Conservation (phyloP, 2,888 invertebrate species). For the Aelia acuminata region DNA sequence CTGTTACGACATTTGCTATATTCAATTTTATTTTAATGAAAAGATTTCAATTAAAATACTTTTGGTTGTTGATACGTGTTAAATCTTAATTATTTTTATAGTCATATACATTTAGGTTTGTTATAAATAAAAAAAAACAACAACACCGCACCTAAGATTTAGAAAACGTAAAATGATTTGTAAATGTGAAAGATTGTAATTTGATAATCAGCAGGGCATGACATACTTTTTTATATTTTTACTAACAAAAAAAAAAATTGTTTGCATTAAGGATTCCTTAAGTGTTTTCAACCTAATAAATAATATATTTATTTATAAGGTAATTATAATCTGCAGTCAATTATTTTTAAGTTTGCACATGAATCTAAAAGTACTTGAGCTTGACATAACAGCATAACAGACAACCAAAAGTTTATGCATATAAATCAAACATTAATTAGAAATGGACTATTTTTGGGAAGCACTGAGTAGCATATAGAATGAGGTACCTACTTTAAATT, state of each 20-base stretch:
- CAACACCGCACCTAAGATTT: not conserved
- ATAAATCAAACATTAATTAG: slow-evolving; percentile 49
- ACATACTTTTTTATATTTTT: not conserved
- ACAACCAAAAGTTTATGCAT: slow-evolving; percentile 56
- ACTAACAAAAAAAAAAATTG: not conserved
- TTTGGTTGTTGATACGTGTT: slow-evolving; percentile 52
- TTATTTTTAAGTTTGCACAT: not conserved
- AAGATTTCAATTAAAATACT: slow-evolving; percentile 36
- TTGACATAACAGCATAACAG: slow-evolving; percentile 51
- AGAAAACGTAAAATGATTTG: not conserved
- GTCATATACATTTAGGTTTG: not conserved
- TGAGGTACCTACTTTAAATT: slow-evolving; percentile 59
- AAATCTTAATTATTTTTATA: slow-evolving; percentile 8
- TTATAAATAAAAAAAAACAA: not conserved
- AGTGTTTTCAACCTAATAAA: not conserved
- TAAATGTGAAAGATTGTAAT: not conserved
- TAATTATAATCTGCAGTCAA: not conserved
- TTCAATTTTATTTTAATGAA: slow-evolving; percentile 5
- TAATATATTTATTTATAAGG: too few relatives aligned
- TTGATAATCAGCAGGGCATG: not conserved
- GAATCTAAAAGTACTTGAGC: not conserved
- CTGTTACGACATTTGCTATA: slow-evolving; percentile 28
- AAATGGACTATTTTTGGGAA: slow-evolving; percentile 58
- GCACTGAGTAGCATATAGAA: slow-evolving; percentile 59
- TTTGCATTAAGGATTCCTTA: not conserved